Evolutionary conservation across 2,113 vertebrate genomes (phyloP), one percentile per base, ranked within the genome.

Genomic region (Synodontis membranacea): DNA sequence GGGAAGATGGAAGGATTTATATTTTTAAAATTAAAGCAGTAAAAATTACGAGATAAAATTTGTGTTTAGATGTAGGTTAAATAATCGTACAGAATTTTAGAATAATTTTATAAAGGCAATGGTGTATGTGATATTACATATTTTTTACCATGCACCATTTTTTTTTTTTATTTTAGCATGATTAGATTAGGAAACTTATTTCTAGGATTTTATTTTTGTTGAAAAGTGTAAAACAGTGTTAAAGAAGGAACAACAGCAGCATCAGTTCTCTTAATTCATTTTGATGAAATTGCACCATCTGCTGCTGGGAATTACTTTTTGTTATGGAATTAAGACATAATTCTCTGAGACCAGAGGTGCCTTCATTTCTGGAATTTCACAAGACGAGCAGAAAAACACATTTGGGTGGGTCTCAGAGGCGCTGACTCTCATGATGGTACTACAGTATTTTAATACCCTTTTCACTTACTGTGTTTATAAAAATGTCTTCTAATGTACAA

Each of bases 281-380:
- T 80, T 37, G 52, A 39, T 58, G 78, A 66, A 79, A 85, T 79
- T 60, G 21, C 19, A 56, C 56, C 84, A 85, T 52, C 58, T 85
- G 75, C 84, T 52, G 84, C 21, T 39, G 15, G 14, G 42, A 37
- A 10, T 6, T 23, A 10, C 12, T 12, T 56, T 39, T 46, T 78
- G 15, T 21, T 44, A 37, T 7, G 7, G 34, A 9, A 3, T 5
- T 4, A 56, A 64, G n/a, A 42, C 46, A 11, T 46, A 11, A 44
- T 74, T 44, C 21, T 44, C 9, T 44, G 34, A 31, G 60, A 64
- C 3, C 11, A 19, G 6, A 56, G 54, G 11, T 3, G 58, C 28
- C 58, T n/a, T n/a, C 4, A 62, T n/a, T 62, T 62, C 58, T 62
- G 58, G 58, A 62, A 66, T 31, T 62, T 62, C 60, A 31, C 10